phyloP scores from a whole-genome alignment of 2,888 invertebrate genomes.

The Parnassius apollo region DNA sequence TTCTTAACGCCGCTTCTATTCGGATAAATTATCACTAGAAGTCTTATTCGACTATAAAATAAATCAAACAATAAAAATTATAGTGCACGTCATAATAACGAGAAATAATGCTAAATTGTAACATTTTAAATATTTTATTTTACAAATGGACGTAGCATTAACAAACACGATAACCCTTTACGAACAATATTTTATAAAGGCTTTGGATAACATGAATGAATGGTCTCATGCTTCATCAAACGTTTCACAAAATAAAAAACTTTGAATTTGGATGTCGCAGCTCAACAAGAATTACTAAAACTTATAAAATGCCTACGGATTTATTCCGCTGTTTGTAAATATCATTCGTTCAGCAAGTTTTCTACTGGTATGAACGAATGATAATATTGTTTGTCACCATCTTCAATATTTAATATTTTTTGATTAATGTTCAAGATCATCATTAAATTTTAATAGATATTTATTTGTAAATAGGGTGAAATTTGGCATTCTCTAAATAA shows the following conservation, averaged over 20 bases:
- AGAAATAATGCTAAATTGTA: constrained; percentile 43
- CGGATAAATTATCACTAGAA: constrained; percentile 18
- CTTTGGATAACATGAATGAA: constrained; percentile 26
- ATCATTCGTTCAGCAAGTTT: too few species aligned
- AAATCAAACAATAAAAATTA: constrained; percentile 29
- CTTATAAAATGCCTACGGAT: too few species aligned
- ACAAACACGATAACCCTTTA: constrained; percentile 39
- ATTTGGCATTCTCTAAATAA: too few species aligned
- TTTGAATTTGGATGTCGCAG: neutral
- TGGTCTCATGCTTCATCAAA: neutral
- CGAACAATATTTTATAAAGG: constrained; percentile 25
- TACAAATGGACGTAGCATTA: constrained; percentile 69
- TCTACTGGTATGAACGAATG: too few species aligned
- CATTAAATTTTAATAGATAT: too few species aligned
- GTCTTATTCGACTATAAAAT: constrained; percentile 10
- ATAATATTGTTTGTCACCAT: too few species aligned
- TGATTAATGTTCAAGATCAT: too few species aligned
- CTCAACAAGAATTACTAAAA: too few species aligned
- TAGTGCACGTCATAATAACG: constrained; percentile 31
- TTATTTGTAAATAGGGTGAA: too few species aligned
- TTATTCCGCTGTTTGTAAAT: too few species aligned
- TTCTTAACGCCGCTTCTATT: neutral
- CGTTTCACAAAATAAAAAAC: neutral
- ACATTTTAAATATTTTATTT: constrained; percentile 49
- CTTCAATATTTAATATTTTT: too few species aligned